Evolutionary conservation across 2,113 vertebrate genomes (phyloP), one percentile per base, ranked within the genome.

Genomic region (Eurypyga helias): DNA sequence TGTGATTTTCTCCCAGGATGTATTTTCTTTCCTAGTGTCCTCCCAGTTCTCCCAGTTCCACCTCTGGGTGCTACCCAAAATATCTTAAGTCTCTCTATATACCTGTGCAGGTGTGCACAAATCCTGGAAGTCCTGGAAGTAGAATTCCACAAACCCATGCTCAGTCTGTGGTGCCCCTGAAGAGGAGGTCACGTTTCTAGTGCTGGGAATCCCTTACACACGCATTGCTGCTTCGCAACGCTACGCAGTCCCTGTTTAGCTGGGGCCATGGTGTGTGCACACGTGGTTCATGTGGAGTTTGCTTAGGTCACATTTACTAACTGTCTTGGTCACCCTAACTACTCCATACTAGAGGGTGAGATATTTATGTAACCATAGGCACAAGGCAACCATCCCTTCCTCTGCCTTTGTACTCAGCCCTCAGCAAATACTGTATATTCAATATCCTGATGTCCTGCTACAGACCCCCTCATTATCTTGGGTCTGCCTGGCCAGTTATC

Each of bases 241-340:
- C 24, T 34, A 66, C 45, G 52, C 9, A 45, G 20, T 3, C 12
- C 3, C 17, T 43, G 54, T 54, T 71, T 79, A 65, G 33, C 14
- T 82, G 48, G 43, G 66, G 17, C 45, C 10, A 10, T 9, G 14
- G 31, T 21, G 8, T 0, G 0, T 34, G 28, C 16, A 66, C 24
- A 46, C 10, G 15, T 26, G 17, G 19, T 51, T 85, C 29, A 29
- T 20, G 33, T 29, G 52, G 57, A 71, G 13, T 34, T 76, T 71
- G 38, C 41, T 48, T 58, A 76, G 66, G 54, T 72, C 52, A 77
- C 4, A 14, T 55, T 84, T 60, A 55, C 43, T 21, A 55, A n/a
- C 13, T 78, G 17, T 25, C 58, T 82, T 70, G 5, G 9, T 87
- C 28, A 66, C 17, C 12, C 25, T 66, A 82, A 61, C 31, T 57